Percentiles rank a stretch among this genome's conserved stretches.
These are phyloP conservation scores for Peucedramus taeniatus DNA, from an alignment of 2,113 vertebrate species.

Conservation along the genomic window DNA sequence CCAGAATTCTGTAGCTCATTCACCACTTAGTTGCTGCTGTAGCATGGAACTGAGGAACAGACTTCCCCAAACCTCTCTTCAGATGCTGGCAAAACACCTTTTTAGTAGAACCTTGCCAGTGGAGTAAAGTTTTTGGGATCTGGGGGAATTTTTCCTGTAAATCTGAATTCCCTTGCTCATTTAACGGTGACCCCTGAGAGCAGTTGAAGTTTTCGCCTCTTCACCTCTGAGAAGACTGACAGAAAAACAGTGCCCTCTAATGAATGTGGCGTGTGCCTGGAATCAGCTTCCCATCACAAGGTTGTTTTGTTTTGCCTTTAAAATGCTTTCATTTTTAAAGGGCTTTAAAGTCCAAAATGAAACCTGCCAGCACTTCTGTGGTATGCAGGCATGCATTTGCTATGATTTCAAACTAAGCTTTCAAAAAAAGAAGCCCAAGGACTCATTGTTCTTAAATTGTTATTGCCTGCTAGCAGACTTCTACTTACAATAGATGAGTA, in stretches of 20 bases:
- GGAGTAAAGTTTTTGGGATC: neutral
- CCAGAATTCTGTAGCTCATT: neutral
- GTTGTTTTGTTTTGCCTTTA: neutral
- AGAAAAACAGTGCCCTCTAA: conserved; percentile 67
- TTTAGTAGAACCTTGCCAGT: neutral
- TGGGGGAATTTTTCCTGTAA: neutral
- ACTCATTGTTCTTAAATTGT: neutral
- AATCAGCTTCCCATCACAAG: neutral
- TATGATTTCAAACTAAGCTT: neutral
- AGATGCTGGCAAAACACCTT: neutral
- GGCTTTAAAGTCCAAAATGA: neutral
- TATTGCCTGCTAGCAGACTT: neutral
- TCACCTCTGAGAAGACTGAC: neutral
- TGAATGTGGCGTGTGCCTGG: conserved; percentile 1
- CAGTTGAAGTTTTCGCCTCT: neutral
- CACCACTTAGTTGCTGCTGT: neutral
- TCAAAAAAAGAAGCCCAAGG: neutral
- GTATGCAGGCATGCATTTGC: neutral
- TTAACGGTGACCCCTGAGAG: neutral
- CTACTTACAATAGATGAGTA: neutral
- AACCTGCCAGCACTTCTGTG: neutral
- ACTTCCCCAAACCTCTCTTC: neutral
- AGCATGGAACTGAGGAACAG: neutral
- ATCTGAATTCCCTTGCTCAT: neutral
- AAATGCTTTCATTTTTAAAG: neutral